Evolutionary conservation across 2,888 invertebrate genomes (phyloP), one percentile per base, ranked within the genome.

Genomic region (Adelphocoris suturalis): DNA sequence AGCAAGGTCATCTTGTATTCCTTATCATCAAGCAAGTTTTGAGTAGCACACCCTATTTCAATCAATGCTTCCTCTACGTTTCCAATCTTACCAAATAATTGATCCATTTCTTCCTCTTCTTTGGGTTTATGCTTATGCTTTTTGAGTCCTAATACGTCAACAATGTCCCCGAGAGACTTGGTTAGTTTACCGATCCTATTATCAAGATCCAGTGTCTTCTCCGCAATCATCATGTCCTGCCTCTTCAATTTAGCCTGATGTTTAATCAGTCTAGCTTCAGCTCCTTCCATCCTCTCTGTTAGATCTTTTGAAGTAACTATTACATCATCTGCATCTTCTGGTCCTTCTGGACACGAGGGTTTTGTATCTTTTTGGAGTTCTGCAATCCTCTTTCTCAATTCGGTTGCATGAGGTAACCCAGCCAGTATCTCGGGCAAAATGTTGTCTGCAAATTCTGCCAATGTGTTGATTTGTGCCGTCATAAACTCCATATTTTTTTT

Each of bases 391-490:
- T 16, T 37, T 12, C 86, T 28, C 19, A 86, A 76, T 48, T 86
- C 86, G 4, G 86, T 27, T 75, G 81, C 81, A 28, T 88, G 88
- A 14, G 88, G 88, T 55, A 88, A 80, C 14, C 81, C 88, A 23
- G 80, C 81, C n/a, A 88, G 11, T 23, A 89, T 84, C 48, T 89
- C 89, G 12, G 89, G 89, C 28, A 89, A 55, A 7, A 84, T 52
- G 85, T 75, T 19, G n/a, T 89, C 89, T 3, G 89, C 75, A 52
- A 89, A 89, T 37, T 91, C 90, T 13, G 91, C 90, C 61, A 91
- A 48, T 16, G 91, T 91, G 84, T 91, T 91, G 12, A 90, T 85
- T 80, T 91, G 91, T 13, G 88, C 90, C 1, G 55, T 90, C 75
- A 91, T 19, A 52, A 76, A 90, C 76, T 91, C 91, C 81, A 86